Conservation (phyloP, 2,888 invertebrate genomes). For the Allophyes oxyacanthae region DNA sequence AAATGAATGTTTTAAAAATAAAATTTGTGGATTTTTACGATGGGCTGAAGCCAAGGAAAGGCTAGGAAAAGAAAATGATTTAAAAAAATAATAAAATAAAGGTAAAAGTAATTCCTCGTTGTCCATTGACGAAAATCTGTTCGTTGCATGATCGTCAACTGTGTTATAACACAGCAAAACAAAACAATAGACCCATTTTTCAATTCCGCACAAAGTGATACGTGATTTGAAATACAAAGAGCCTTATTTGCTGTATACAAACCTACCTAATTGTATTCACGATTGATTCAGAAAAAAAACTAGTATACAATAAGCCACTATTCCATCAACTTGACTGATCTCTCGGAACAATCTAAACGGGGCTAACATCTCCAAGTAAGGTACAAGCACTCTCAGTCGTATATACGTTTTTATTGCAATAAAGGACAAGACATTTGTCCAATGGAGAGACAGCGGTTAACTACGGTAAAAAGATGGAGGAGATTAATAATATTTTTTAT, state of each 20-base stretch:
- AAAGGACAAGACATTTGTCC: constrained; percentile 37
- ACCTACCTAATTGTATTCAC: neutral
- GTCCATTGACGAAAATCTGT: no score
- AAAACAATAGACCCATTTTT: constrained; percentile 12
- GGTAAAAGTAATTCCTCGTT: no score
- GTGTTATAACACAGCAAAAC: no score
- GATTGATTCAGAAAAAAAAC: no score
- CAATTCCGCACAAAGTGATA: constrained; percentile 1
- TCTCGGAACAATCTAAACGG: constrained; percentile 28
- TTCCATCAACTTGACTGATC: constrained; percentile 26
- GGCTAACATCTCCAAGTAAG: constrained; percentile 27
- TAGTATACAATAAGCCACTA: neutral
- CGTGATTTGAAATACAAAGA: constrained; percentile 14
- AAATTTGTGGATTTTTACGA: no score
- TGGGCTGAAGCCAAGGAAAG: no score
- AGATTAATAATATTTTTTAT: constrained; percentile 29
- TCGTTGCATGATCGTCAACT: no score
- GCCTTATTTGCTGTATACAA: neutral
- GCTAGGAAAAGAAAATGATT: no score
- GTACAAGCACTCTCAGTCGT: constrained; percentile 20
- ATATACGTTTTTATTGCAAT: constrained; percentile 36
- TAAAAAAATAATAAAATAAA: no score
- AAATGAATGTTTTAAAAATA: no score
- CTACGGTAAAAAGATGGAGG: constrained; percentile 19
- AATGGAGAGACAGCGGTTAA: constrained; percentile 34